Conservation (phyloP, 2,888 invertebrate genomes). For the Papilio gigon region DNA sequence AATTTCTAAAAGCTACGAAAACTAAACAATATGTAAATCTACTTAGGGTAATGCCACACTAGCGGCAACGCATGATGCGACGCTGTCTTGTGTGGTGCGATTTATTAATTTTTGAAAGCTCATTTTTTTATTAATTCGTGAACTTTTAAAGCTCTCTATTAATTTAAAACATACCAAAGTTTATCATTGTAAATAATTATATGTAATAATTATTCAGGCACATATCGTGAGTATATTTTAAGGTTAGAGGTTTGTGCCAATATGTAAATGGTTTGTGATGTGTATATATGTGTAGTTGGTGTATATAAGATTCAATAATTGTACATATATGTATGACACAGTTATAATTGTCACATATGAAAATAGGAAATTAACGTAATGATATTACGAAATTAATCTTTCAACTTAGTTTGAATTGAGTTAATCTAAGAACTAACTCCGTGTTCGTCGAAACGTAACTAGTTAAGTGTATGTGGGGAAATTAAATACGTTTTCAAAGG, state of each 20-base stretch:
- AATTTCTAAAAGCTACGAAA: no score
- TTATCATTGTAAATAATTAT: background rate
- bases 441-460: constrained; percentile 1
- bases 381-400: background rate
- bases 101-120: background rate
- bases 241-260: constrained; percentile 16
- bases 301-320: background rate
- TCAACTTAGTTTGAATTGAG: constrained; percentile 1
- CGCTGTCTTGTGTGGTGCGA: background rate
- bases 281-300: constrained; percentile 1
- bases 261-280: background rate
- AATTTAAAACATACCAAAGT: background rate
- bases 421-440: background rate
- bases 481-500: constrained; percentile 33
- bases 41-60: no score
- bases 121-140: no score
- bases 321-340: background rate
- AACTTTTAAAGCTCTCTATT: background rate
- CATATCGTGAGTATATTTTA: constrained; percentile 1
- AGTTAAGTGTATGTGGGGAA: constrained; percentile 18
- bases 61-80: no score
- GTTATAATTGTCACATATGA: background rate
- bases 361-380: no score
- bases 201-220: background rate
- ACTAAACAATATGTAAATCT: no score